Evolutionary conservation across 2,888 invertebrate species (phyloP), one percentile per base, ranked within the genome.

Genomic region (Hedychridium roseum): DNA sequence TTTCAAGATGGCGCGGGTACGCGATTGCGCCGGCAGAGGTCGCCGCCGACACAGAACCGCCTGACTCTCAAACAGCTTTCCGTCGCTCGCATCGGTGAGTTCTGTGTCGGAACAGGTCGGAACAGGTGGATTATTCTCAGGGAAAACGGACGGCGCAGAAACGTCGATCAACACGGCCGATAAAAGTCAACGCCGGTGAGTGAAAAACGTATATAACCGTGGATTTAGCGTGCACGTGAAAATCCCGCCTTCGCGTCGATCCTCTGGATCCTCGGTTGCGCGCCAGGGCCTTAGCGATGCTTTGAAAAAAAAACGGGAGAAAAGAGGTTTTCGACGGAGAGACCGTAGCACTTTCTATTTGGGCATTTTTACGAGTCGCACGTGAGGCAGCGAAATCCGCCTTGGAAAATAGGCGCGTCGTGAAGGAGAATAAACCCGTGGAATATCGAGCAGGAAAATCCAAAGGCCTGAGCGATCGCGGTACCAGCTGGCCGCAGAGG

Each of bases 111-210:
- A n/a, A n/a, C n/a, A n/a, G n/a, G 66, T 58, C 48, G 52, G 64
- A 63, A 61, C 66, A 66, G 68, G 70, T 69, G 70, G 61, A 64
- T 63, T 58, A 51, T 47, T 45, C 59, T 43, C 51, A 60, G 60
- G 62, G 61, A 69, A 67, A 70, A 60, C 61, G 46, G 36, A 51
- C 42, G 47, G 45, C 37, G 47, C 35, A 49, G 39, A 50, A 64
- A 66, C 64, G 52, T 60, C 62, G 54, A 45, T 57, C 52, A 44
- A 17, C 49, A 39, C 28, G 40, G 36, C 40, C 27, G 21, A 31
- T 18, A 34, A 42, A 32, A 42, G 47, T 50, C 46, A 30, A 30
- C 32, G 50, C 42, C 47, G 62, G 63, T 63, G 51, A 63, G 63
- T 60, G 59, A 53, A 54, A 50, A 46, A 36, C 31, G 28, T 39